Base-by-base conservation (phyloP, 2,113 vertebrate species). In the Peromyscus maniculatus region DNA sequence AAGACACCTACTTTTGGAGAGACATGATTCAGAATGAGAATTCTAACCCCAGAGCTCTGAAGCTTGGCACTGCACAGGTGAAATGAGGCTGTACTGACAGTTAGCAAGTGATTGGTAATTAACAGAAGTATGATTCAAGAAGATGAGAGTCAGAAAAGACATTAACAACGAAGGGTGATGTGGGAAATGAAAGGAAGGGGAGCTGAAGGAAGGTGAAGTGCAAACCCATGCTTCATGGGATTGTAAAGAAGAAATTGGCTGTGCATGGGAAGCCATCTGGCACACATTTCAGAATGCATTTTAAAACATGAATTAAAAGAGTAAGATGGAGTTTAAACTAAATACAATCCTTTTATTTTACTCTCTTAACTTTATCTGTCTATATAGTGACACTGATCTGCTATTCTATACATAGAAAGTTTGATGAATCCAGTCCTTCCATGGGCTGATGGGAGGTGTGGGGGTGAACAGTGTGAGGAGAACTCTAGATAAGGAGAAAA, bases 231-330 rank as follows among this genome's bases (percentile, higher is more conserved):
- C 15, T 66, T 80, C 66, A 16, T 7, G 89, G 43, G 69, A 69
- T 95, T 95, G 67, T 95, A 62, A 97, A 93, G 69, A 94, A 88
- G 55, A 83, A 93, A 43, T 21, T 84, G 71, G 33, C 52, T 83
- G 3, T 89, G 52, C 82, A 93, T 84, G 95, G 46, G 82, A 94
- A 91, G 24, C 46, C 83, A 94, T 52, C 46, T 96, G 64, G 39
- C 71, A 43, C 33, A 43, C 7, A 67, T 12, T 77, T 92, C 17
- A 66, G 43, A 74, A 19, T 21, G 62, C 52, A 88, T 88, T 92
- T 82, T 93, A 69, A 86, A 96, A 96, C 28, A 69, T 69, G 62
- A 84, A 94, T 87, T 87, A 36, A 91, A 95, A 84, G 57, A 92
- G 39, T 82, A 62, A 94, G 93, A 62, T 96, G 26, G 17, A 93